Percentiles rank a stretch among this genome's conserved stretches.
Conservation (phyloP, 1,140 invertebrate genomes). For the Brachionus paranguensis region DNA sequence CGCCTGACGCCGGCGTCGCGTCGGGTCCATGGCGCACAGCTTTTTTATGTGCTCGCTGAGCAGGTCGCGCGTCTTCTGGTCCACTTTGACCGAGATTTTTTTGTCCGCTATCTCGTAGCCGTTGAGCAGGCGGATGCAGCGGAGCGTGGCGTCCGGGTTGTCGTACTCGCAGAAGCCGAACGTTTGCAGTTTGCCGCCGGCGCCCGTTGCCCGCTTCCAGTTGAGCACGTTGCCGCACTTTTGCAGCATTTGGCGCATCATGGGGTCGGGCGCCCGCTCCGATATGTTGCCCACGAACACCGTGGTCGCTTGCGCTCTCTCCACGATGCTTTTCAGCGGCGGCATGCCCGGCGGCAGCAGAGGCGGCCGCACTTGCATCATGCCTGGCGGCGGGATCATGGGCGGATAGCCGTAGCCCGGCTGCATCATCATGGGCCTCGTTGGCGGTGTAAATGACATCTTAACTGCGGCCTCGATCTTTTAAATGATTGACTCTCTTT, state of each 20-base stretch:
- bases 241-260: slow-evolving; percentile 83
- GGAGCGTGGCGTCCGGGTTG: slow-evolving; percentile 83
- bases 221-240: slow-evolving; percentile 79
- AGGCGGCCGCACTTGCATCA: slow-evolving; percentile 5
- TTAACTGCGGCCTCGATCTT: background rate
- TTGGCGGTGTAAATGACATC: slow-evolving; percentile 20
- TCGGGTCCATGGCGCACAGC: slow-evolving; percentile 39
- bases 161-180: slow-evolving; percentile 98
- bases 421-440: slow-evolving; percentile 27
- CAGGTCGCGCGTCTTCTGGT: slow-evolving; percentile 88
- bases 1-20: background rate
- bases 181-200: slow-evolving; percentile 66
- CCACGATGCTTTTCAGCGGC: background rate
- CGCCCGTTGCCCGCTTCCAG: slow-evolving; percentile 90
- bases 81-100: slow-evolving; percentile 82
- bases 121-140: slow-evolving; percentile 86
- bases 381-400: slow-evolving; percentile 15
- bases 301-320: slow-evolving; percentile 62
- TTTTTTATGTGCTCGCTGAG: slow-evolving; percentile 75
- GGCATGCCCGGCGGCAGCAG: background rate
- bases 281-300: slow-evolving; percentile 98
- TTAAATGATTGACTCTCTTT: background rate
- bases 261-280: slow-evolving; percentile 83
- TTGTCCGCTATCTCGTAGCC: slow-evolving; percentile 88
- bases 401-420: slow-evolving; percentile 6